Percentiles rank a stretch among this genome's conserved stretches.
These are phyloP conservation scores for Varroa destructor DNA, from an alignment of 1,140 invertebrate species.

Conservation along the genomic window DNA sequence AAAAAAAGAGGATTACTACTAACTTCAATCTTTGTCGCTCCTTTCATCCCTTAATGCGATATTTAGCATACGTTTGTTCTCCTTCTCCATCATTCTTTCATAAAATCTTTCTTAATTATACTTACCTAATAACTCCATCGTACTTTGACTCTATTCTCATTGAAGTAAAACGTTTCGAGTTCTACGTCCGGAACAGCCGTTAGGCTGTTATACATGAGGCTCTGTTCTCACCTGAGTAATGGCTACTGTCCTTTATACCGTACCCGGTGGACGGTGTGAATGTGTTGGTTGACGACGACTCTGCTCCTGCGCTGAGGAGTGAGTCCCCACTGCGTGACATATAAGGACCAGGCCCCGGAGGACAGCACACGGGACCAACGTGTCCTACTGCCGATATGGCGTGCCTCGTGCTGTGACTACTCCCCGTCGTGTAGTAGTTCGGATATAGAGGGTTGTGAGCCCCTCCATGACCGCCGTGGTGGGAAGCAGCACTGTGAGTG, in stretches of 20 bases:
- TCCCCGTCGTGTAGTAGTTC: conserved; percentile 32
- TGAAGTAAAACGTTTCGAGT: no score
- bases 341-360: conserved; percentile 34
- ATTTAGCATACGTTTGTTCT: no score
- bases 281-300: conserved; percentile 30
- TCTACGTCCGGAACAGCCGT: no score
- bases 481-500: not conserved
- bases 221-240: conserved; percentile 31
- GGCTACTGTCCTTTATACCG: conserved; percentile 34
- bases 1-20: no score
- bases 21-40: no score
- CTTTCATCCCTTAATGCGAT: no score
- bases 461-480: not conserved
- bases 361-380: conserved; percentile 32
- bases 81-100: no score
- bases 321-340: conserved; percentile 36
- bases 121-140: no score
- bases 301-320: conserved; percentile 35
- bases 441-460: conserved; percentile 28
- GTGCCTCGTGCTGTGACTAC: conserved; percentile 31
- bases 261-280: conserved; percentile 30
- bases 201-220: no score
- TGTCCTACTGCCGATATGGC: conserved; percentile 26
- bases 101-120: no score
- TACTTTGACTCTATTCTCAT: no score